These are phyloP conservation scores for Bombyx mori DNA, from an alignment of 1,140 invertebrate species.

Conservation along the genomic window DNA sequence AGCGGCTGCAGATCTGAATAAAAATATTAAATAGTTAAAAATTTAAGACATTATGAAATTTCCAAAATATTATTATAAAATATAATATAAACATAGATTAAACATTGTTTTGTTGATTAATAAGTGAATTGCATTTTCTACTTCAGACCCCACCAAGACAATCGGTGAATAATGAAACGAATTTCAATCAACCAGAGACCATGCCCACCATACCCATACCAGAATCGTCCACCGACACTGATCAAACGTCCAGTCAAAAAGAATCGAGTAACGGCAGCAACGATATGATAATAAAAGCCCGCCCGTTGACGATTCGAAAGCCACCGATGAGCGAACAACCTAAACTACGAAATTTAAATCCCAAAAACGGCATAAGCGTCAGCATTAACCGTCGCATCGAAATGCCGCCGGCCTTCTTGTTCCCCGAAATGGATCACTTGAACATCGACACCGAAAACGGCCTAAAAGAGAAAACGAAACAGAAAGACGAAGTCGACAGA, in stretches of 20 bases:
- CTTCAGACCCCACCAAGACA: constrained; percentile 65
- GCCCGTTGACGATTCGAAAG: constrained; percentile 84
- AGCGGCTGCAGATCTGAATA: too few relatives aligned
- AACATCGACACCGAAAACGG: constrained; percentile 43
- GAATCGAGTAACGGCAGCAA: constrained; percentile 57
- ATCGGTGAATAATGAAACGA: constrained; percentile 43
- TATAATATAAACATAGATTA: too few relatives aligned
- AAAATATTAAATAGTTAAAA: not conserved
- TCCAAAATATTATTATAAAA: too few relatives aligned
- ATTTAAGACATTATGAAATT: not conserved
- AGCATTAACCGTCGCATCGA: constrained; percentile 83
- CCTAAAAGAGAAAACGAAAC: constrained; percentile 44
- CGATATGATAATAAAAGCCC: constrained; percentile 82
- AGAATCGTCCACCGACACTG: constrained; percentile 44
- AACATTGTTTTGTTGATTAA: not conserved
- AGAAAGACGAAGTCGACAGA: constrained; percentile 59
- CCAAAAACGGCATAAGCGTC: constrained; percentile 74
- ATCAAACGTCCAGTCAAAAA: constrained; percentile 42
- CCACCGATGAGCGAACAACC: constrained; percentile 82
- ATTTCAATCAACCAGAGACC: constrained; percentile 36
- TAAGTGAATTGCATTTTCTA: constrained; percentile 4
- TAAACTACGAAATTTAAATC: constrained; percentile 75
- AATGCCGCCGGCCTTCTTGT: constrained; percentile 86
- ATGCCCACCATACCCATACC: constrained; percentile 37
- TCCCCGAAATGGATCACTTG: constrained; percentile 78